Conservation (phyloP, 1,140 invertebrate species). For the Hormaphis cornu region DNA sequence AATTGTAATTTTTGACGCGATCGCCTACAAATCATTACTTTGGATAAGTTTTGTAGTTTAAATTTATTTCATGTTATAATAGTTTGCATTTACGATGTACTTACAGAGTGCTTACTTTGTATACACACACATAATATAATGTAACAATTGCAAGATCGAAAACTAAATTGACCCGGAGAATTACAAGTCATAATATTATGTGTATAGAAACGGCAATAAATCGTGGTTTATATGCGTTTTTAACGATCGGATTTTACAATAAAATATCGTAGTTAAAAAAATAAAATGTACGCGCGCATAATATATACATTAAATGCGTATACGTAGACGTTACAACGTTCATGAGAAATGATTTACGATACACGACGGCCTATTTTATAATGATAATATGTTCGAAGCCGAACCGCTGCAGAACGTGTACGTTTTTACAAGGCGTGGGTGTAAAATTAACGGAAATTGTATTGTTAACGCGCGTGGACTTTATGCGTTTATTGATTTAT, state of each 20-base stretch:
- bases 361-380: background rate
- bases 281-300: background rate
- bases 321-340: background rate
- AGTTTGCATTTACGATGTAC: no score
- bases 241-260: background rate
- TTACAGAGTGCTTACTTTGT: no score
- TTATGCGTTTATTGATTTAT: constrained; percentile 8
- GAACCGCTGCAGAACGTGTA: no score
- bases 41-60: no score
- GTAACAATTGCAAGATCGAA: no score
- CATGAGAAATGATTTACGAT: background rate
- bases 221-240: background rate
- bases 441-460: background rate
- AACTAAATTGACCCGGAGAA: no score
- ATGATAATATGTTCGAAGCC: background rate
- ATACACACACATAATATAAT: no score
- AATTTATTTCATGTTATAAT: no score
- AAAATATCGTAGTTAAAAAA: background rate
- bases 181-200: no score
- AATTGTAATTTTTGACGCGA: no score
- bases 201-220: background rate
- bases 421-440: background rate
- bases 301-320: background rate
- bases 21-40: no score
- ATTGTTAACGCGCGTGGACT: background rate